These are phyloP conservation scores for Pristionchus japonicus DNA, from an alignment of 2,888 invertebrate genomes.

Conservation along the genomic window DNA sequence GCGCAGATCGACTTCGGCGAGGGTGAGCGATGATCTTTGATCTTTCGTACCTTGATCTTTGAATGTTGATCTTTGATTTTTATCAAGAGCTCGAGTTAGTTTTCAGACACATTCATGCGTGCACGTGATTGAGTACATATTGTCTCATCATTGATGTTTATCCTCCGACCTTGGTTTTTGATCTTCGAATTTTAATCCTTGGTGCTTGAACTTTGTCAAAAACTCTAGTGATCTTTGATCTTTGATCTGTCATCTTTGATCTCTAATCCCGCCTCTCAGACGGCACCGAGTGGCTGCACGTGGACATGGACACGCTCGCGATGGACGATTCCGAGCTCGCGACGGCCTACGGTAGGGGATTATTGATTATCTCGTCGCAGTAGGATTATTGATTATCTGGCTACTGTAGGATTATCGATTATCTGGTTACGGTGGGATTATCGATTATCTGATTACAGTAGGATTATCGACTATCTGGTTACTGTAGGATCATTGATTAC, in stretches of 20 bases:
- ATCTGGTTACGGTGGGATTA: neutral
- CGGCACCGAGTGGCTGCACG: conserved; percentile 85
- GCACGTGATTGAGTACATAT: no score
- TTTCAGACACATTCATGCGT: no score
- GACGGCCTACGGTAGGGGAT: conserved; percentile 78
- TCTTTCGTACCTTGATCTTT: neutral
- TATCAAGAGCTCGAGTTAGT: no score
- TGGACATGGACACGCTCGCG: conserved; percentile 91
- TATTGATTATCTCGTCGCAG: neutral
- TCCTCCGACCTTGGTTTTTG: no score
- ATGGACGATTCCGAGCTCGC: conserved; percentile 77
- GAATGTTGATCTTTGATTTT: no score
- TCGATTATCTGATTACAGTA: conserved; percentile 72
- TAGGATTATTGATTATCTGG: conserved; percentile 73
- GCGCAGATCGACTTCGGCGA: conserved; percentile 82
- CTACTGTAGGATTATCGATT: neutral
- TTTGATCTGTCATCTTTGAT: neutral
- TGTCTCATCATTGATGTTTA: no score
- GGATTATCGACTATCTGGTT: neutral
- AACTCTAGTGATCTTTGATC: neutral
- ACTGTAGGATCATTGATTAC: neutral
- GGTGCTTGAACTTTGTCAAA: no score
- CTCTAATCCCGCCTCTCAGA: neutral
- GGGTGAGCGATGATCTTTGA: conserved; percentile 21
- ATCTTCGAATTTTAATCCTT: no score